A percentile compares a stretch with the other conserved stretches of the same genome.
phyloP scores from a whole-genome alignment of 2,888 invertebrate species.

The Incurvaria masculella region DNA sequence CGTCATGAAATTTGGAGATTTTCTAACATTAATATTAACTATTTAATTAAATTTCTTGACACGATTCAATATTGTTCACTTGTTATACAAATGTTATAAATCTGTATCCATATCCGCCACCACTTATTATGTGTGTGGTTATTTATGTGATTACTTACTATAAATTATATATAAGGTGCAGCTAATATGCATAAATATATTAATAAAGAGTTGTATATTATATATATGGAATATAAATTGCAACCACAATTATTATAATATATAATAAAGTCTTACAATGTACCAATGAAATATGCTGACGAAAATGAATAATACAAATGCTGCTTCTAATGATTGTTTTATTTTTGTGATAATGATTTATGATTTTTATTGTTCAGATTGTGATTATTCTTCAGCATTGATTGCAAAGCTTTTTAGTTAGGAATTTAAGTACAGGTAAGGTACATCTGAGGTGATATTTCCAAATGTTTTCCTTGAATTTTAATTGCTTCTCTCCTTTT shows the following conservation, averaged over 20 bases:
- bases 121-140: slow-evolving; percentile 46
- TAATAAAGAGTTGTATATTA: slow-evolving; percentile 50
- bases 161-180: slow-evolving; percentile 21
- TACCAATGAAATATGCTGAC: slow-evolving; percentile 53
- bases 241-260: slow-evolving; percentile 31
- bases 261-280: slow-evolving; percentile 49
- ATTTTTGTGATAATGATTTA: slow-evolving; percentile 34
- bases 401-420: too few species aligned
- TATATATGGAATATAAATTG: slow-evolving; percentile 33
- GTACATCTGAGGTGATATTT: too few species aligned
- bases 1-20: slow-evolving; percentile 40
- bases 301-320: slow-evolving; percentile 53
- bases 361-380: slow-evolving; percentile 2
- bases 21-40: slow-evolving; percentile 50
- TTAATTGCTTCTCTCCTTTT: too few species aligned
- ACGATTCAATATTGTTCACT: slow-evolving; percentile 53
- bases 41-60: slow-evolving; percentile 36
- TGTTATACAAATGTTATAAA: slow-evolving; percentile 52
- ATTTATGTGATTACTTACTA: slow-evolving; percentile 37
- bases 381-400: too few species aligned
- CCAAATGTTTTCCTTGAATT: too few species aligned
- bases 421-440: too few species aligned
- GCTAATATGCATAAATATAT: too few species aligned
- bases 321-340: slow-evolving; percentile 41
- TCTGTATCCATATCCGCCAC: slow-evolving; percentile 50